These are phyloP conservation scores for Leucania comma DNA, from an alignment of 2,888 invertebrate genomes.

Conservation along the genomic window DNA sequence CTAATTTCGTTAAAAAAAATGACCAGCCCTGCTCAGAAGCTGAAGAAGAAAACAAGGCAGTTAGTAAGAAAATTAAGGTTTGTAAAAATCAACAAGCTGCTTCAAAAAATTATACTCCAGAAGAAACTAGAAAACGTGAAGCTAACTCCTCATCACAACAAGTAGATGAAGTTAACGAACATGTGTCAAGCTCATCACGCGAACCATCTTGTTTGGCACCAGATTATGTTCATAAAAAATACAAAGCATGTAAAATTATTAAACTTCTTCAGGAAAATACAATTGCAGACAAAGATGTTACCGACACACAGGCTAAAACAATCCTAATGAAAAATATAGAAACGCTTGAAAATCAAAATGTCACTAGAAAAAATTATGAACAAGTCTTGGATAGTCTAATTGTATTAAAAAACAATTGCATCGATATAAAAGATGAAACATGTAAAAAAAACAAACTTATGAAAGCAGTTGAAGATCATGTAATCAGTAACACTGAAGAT, in stretches of 20 bases:
- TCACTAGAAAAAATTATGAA: not conserved
- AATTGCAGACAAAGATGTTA: not conserved
- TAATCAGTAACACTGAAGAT: not conserved
- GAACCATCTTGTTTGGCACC: not conserved
- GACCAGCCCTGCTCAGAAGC: not conserved
- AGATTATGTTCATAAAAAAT: not conserved
- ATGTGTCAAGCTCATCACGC: not conserved
- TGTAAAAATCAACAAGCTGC: not conserved
- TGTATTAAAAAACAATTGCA: not conserved
- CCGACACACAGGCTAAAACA: not conserved
- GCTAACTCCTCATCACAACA: not conserved
- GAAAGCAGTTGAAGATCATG: not conserved
- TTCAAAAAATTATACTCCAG: not conserved
- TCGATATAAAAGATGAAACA: not conserved
- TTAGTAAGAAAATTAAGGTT: not conserved
- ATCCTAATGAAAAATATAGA: not conserved
- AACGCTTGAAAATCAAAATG: not conserved
- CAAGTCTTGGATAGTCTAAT: not conserved
- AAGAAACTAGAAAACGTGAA: not conserved
- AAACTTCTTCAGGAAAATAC: not conserved
- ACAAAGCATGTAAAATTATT: not conserved
- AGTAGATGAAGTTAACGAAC: not conserved
- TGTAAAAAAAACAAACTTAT: not conserved
- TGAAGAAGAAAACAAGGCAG: not conserved
- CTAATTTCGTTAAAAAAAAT: not conserved